These are phyloP conservation scores for Spatula versicolor DNA, from an alignment of 2,797 vertebrate genomes.

Conservation along the genomic window DNA sequence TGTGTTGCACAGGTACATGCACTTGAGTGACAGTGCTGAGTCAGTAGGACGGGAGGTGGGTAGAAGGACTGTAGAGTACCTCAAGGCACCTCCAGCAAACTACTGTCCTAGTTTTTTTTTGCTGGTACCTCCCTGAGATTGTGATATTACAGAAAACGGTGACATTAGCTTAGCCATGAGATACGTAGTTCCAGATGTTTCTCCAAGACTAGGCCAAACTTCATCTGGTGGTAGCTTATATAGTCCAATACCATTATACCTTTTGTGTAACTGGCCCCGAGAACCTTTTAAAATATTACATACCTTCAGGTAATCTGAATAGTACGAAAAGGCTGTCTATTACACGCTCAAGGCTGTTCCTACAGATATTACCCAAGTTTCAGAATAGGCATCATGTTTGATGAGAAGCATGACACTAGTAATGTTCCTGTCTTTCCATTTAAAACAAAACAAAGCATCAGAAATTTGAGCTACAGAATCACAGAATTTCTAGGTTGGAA, in stretches of 20 bases:
- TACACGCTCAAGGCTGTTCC: not conserved
- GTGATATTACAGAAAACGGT: not conserved
- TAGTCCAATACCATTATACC: not conserved
- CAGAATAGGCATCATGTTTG: not conserved
- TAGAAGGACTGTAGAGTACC: not conserved
- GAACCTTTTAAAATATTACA: not conserved
- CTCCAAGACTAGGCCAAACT: not conserved
- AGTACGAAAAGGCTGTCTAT: not conserved
- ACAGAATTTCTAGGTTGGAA: too few relatives aligned
- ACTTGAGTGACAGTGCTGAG: not conserved
- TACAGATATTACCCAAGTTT: not conserved
- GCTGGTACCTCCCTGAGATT: not conserved
- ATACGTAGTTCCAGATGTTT: not conserved
- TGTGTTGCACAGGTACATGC: not conserved
- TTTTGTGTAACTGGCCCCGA: not conserved
- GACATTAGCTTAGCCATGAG: not conserved
- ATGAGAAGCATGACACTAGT: not conserved
- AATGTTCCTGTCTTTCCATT: not conserved
- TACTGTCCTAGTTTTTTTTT: not conserved
- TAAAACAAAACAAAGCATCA: constrained; percentile 6
- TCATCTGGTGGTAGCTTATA: not conserved
- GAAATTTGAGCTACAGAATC: not conserved
- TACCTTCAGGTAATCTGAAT: not conserved
- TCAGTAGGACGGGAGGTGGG: fast-evolving
- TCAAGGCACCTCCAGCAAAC: not conserved